phyloP scores from a whole-genome alignment of 2,797 vertebrate species.

The Onychomys arenicola region DNA sequence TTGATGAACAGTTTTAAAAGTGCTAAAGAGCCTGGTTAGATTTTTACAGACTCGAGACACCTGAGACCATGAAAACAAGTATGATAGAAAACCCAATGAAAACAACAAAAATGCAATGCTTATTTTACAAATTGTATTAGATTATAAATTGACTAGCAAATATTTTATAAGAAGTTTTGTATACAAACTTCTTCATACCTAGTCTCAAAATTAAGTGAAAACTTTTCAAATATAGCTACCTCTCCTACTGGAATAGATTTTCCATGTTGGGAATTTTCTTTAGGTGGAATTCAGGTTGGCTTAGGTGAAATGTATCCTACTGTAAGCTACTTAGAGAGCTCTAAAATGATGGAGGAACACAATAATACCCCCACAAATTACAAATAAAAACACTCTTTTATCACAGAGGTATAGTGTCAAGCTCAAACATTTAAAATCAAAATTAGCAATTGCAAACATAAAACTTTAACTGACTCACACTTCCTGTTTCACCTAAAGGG shows the following conservation, averaged over 20 bases:
- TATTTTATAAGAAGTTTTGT: slow-evolving; percentile 55
- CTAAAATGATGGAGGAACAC: slow-evolving; percentile 56
- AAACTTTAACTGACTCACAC: slow-evolving; percentile 5
- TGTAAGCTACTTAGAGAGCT: slow-evolving; percentile 37
- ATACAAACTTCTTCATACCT: slow-evolving; percentile 63
- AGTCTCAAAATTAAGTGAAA: slow-evolving; percentile 71
- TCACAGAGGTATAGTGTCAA: slow-evolving; percentile 54
- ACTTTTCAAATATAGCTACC: slow-evolving; percentile 54
- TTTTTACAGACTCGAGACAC: not conserved
- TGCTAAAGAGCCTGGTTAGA: not conserved
- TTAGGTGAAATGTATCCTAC: slow-evolving; percentile 60
- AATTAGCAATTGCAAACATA: slow-evolving; percentile 55
- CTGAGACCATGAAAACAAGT: not conserved
- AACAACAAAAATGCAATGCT: slow-evolving; percentile 20
- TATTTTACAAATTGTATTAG: slow-evolving; percentile 31
- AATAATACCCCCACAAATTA: slow-evolving; percentile 65
- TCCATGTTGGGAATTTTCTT: slow-evolving; percentile 69
- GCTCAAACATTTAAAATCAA: slow-evolving; percentile 71
- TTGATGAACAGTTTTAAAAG: not conserved
- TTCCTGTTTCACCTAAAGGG: slow-evolving; percentile 31
- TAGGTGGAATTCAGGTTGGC: slow-evolving; percentile 8
- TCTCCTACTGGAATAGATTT: slow-evolving; percentile 69
- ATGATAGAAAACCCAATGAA: slow-evolving; percentile 31
- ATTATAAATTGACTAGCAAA: slow-evolving; percentile 22
- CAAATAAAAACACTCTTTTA: slow-evolving; percentile 69